phyloP scores from a whole-genome alignment of 2,888 invertebrate genomes.

The Microdon myrmicae region DNA sequence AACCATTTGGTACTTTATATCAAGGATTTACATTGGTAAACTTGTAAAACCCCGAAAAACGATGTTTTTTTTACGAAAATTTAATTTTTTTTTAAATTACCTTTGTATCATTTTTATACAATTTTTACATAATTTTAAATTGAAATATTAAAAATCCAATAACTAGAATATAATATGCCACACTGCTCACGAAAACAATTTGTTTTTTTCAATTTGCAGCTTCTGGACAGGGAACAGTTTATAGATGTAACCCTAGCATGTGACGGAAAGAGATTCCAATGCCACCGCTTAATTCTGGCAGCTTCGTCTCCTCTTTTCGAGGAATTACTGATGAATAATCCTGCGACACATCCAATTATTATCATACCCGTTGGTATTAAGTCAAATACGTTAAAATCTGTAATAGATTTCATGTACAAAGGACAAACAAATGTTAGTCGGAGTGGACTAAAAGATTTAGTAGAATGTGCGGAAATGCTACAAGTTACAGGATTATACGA shows the following conservation, averaged over 20 bases:
- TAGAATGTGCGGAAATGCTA: conserved; percentile 80
- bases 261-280: conserved; percentile 79
- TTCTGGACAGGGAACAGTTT: conserved; percentile 66
- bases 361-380: conserved; percentile 82
- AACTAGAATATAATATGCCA: too few relatives aligned
- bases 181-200: too few relatives aligned
- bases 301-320: conserved; percentile 80
- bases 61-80: too few relatives aligned
- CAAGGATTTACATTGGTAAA: too few relatives aligned
- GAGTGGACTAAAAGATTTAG: conserved; percentile 77
- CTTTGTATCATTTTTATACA: too few relatives aligned
- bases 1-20: too few relatives aligned
- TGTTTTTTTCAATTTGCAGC: too few relatives aligned
- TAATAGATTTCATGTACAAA: conserved; percentile 86
- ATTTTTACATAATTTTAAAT: too few relatives aligned
- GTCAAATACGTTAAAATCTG: conserved; percentile 80
- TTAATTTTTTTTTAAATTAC: too few relatives aligned
- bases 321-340: conserved; percentile 67
- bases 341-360: conserved; percentile 80
- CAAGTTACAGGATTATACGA: conserved; percentile 74
- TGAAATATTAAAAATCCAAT: too few relatives aligned
- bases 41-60: too few relatives aligned
- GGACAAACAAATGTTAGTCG: conserved; percentile 86
- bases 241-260: conserved; percentile 86
- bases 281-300: conserved; percentile 83